Conservation (phyloP, 2,113 vertebrate species). For the Nycticorax nycticorax region DNA sequence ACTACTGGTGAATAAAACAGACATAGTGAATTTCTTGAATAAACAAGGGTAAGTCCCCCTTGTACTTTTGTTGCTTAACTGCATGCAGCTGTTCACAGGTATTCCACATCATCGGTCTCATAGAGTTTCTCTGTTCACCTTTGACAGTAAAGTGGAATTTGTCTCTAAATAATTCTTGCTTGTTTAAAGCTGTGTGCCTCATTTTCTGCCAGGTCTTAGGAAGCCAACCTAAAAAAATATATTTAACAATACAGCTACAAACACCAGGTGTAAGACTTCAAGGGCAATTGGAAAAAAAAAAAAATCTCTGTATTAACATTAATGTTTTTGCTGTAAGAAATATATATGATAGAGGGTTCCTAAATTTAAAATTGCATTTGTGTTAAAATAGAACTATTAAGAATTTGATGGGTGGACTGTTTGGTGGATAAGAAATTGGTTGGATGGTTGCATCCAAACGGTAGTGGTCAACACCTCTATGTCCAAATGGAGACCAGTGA, state of each 20-base stretch:
- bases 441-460: no score
- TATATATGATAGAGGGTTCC: background rate
- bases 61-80: background rate
- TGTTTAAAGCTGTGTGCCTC: background rate
- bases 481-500: no score
- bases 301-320: background rate
- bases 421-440: no score
- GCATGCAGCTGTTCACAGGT: background rate
- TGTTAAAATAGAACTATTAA: background rate
- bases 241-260: background rate
- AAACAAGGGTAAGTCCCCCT: background rate
- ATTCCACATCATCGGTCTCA: background rate
- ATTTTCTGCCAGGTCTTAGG: background rate
- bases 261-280: background rate
- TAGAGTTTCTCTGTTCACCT: background rate
- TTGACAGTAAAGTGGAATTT: background rate
- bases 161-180: background rate
- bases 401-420: no score
- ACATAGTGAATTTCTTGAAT: background rate
- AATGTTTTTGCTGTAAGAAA: background rate
- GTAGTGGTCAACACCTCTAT: no score
- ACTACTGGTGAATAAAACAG: background rate
- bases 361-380: background rate
- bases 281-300: background rate
- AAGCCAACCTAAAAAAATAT: background rate